Evolutionary conservation across 2,888 invertebrate genomes (phyloP), one percentile per base, ranked within the genome.

Genomic region (Eudasyphora cyanicolor): DNA sequence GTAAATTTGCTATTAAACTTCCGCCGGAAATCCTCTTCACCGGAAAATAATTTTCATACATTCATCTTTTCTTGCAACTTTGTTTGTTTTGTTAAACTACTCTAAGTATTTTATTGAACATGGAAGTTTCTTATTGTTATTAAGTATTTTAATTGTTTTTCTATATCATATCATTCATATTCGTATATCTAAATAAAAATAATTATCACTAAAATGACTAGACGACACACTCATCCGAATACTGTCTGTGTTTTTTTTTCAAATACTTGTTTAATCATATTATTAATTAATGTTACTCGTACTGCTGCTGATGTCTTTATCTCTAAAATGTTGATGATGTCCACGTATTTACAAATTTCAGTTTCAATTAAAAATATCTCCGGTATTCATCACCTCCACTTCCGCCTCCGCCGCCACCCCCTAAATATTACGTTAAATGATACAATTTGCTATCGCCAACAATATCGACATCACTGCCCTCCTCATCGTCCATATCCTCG

Each of bases 391-490:
- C 24, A 10, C 1, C 12, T 14, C 19, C n/a, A n/a, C n/a, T n/a
- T n/a, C n/a, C n/a, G 10, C 35, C n/a, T 4, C 29, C 19, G 19
- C 62, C 64, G n/a, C 12, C 32, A 14, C 35, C 27, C 12, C 60
- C 29, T 45, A 57, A 45, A 78, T 85, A 89, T 88, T 92, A 92
- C 87, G 92, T 91, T 77, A 92, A 89, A 84, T 89, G 89, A 82
- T 90, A 92, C 42, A 91, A 86, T 82, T 92, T 92, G 4, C 90
- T 81, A 81, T 92, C 92, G 24, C 92, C 92, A 24, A 92, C 88
- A 84, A 92, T 92, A 84, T 92, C 92, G 67, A 92, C 92, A 86
- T 92, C 92, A 75, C 92, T 92, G 75, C 90, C 90, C 62, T 92
- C 92, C 12, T 91, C 91, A 51, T 91, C 91, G n/a, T 88, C 89